phyloP scores from a whole-genome alignment of 2,113 vertebrate genomes.

The Pseudolaguvia tuberculata region DNA sequence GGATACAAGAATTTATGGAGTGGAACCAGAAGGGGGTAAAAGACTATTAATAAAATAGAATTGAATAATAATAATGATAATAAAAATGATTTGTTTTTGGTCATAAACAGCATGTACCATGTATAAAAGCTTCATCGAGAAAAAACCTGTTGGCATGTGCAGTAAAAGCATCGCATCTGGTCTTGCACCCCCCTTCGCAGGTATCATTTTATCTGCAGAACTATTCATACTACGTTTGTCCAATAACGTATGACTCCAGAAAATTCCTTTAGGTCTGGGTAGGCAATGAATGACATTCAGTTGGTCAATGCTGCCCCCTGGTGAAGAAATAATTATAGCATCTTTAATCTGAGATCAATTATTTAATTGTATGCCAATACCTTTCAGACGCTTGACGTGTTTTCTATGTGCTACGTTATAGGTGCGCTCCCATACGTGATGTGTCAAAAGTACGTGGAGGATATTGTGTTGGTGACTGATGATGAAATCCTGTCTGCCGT shows the following conservation, averaged over 20 bases:
- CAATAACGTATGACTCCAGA: neutral
- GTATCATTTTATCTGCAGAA: constrained; percentile 48
- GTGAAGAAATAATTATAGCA: too few species aligned
- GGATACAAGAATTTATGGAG: constrained; percentile 67
- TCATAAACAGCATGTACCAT: constrained; percentile 68
- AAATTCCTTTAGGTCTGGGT: neutral
- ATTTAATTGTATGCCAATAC: neutral
- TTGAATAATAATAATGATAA: too few species aligned
- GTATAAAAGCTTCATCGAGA: constrained; percentile 69
- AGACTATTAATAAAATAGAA: neutral
- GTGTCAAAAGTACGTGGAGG: constrained; percentile 64
- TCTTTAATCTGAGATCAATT: too few species aligned
- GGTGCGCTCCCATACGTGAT: constrained; percentile 64
- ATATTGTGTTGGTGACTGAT: constrained; percentile 67
- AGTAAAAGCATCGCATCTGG: constrained; percentile 69
- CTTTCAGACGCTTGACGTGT: neutral
- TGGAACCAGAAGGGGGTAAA: constrained; percentile 72
- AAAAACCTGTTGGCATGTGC: constrained; percentile 68
- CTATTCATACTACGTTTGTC: neutral
- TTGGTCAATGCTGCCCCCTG: too few species aligned
- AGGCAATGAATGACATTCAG: neutral
- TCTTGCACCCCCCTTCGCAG: constrained; percentile 71
- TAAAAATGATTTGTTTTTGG: neutral
- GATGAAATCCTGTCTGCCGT: constrained; percentile 66
- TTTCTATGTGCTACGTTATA: constrained; percentile 26